phyloP scores from a whole-genome alignment of 2,113 vertebrate species.

The Mesocricetus auratus region DNA sequence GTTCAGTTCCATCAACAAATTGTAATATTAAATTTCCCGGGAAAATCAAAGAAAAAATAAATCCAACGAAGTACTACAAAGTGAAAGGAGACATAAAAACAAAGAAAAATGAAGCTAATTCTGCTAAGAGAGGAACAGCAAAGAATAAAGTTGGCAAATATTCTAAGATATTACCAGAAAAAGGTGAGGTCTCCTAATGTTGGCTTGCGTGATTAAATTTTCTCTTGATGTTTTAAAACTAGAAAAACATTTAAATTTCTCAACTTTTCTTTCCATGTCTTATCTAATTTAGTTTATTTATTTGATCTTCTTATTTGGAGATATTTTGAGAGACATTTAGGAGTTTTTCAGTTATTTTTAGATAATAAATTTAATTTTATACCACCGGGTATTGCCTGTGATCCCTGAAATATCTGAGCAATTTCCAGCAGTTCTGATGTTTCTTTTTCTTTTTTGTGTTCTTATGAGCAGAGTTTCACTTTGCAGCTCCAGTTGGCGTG shows the following conservation, averaged over 20 bases:
- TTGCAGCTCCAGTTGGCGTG: not conserved
- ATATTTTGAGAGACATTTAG: not conserved
- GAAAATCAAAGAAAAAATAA: slow-evolving; percentile 72
- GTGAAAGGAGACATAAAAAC: slow-evolving; percentile 65
- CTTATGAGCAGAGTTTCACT: not conserved
- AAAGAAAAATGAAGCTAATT: slow-evolving; percentile 79
- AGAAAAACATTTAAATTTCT: slow-evolving; percentile 39
- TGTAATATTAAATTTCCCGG: slow-evolving; percentile 47
- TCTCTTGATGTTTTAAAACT: slow-evolving; percentile 57
- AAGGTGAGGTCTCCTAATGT: slow-evolving; percentile 87
- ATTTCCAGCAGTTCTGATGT: slow-evolving; percentile 22
- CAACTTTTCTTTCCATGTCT: slow-evolving; percentile 34
- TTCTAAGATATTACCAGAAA: slow-evolving; percentile 84
- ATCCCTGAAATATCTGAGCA: not conserved
- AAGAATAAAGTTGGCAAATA: slow-evolving; percentile 78
- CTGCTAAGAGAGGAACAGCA: slow-evolving; percentile 73
- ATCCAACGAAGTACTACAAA: slow-evolving; percentile 58
- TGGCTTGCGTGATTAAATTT: slow-evolving; percentile 65
- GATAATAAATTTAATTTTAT: slow-evolving; percentile 1
- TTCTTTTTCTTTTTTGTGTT: slow-evolving; percentile 1
- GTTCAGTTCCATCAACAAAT: not conserved
- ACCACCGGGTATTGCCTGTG: not conserved
- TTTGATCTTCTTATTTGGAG: slow-evolving; percentile 19
- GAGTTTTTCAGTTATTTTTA: slow-evolving; percentile 7
- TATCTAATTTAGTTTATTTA: slow-evolving; percentile 42